phyloP scores from a whole-genome alignment of 2,113 vertebrate genomes.

The Pao palembangensis region DNA sequence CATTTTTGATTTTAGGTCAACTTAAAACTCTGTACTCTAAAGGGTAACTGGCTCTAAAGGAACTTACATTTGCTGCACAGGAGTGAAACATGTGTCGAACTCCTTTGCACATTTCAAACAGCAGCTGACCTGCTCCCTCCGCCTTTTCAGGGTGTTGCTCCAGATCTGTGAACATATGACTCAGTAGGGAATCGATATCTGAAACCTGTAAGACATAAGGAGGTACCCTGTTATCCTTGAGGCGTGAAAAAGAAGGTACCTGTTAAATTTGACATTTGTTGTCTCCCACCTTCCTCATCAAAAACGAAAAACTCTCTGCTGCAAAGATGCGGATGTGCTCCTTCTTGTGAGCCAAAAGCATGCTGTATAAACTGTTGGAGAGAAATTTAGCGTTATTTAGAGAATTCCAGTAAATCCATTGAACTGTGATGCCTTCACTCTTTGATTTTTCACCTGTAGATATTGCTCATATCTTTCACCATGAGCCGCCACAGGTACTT shows the following conservation, averaged over 20 bases:
- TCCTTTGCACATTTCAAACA: conserved; percentile 97
- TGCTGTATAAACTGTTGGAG: conserved; percentile 86
- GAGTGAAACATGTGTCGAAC: conserved; percentile 95
- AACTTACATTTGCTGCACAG: conserved; percentile 79
- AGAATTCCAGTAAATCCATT: not conserved
- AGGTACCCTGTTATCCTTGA: not conserved
- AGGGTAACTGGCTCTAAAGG: not conserved
- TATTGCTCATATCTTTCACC: conserved; percentile 89
- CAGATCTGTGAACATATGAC: conserved; percentile 84
- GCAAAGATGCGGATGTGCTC: conserved; percentile 95
- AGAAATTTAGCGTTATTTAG: not conserved
- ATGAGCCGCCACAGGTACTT: conserved; percentile 97
- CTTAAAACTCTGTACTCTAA: not conserved
- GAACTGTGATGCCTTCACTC: not conserved
- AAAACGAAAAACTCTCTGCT: conserved; percentile 95
- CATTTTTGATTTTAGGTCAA: no score
- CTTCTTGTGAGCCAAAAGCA: conserved; percentile 89
- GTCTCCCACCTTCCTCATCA: conserved; percentile 91
- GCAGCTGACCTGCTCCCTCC: conserved; percentile 86
- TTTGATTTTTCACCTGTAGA: conserved; percentile 82
- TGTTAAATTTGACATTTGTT: not conserved
- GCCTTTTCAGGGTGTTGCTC: conserved; percentile 80
- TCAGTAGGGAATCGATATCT: conserved; percentile 84
- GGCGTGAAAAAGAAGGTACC: not conserved
- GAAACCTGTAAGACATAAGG: conserved; percentile 75